These are phyloP conservation scores for Aurelia sp. DNA, from an alignment of 30 jellyfish, hydroid and myxozoan genomes.

Conservation along the genomic window DNA sequence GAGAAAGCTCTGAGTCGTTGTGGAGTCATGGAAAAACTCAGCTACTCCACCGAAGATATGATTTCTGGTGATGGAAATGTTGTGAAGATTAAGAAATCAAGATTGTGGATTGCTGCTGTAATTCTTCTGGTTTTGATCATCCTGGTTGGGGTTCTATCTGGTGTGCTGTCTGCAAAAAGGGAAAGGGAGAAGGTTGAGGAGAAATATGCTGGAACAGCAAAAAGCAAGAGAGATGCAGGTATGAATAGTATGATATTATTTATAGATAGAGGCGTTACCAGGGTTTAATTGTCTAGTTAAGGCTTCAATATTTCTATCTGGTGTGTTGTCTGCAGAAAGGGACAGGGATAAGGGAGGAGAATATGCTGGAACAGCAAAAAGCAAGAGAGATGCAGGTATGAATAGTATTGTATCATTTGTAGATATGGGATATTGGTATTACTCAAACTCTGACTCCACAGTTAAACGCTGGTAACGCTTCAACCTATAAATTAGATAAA, in stretches of 20 bases:
- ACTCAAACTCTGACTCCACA: no score
- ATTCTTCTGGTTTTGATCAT: constrained; percentile 49
- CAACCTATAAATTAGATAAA: no score
- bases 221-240: constrained; percentile 37
- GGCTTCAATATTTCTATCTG: constrained; percentile 22
- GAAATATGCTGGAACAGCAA: constrained; percentile 24
- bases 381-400: constrained; percentile 34
- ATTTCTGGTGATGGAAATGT: background rate
- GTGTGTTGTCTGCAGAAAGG: constrained; percentile 76
- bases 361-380: constrained; percentile 24
- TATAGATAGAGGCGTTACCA: background rate
- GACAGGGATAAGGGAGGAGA: constrained; percentile 73
- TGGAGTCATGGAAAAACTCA: no score
- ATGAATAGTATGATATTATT: background rate
- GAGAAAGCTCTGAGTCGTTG: no score
- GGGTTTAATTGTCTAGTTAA: background rate
- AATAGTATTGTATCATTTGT: no score
- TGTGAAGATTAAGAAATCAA: constrained; percentile 53
- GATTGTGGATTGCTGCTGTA: constrained; percentile 42
- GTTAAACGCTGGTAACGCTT: no score
- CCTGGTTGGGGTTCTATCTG: constrained; percentile 72
- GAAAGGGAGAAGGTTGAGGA: constrained; percentile 74
- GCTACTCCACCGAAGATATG: constrained; percentile 22
- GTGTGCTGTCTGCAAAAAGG: constrained; percentile 78
- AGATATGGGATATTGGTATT: no score